Base-by-base conservation (phyloP, 2,888 invertebrate species). In the Clusia tigrina region DNA sequence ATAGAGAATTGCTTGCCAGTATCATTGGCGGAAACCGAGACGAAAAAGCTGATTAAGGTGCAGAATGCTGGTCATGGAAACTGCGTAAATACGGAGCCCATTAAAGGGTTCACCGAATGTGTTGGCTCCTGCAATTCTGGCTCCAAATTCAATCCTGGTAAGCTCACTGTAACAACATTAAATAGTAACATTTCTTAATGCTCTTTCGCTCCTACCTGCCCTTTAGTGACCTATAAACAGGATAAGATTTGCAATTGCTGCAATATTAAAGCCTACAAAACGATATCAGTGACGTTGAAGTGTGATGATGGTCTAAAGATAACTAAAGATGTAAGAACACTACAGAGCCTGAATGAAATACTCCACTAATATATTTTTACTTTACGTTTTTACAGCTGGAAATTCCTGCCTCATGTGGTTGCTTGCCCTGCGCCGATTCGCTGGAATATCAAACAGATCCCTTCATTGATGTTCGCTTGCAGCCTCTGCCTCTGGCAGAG, bases 91-190 rank as follows among this genome's bases (percentile, higher is more conserved):
- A 79, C 83, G 23, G 76, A 86, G 59, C 85, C 88, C 0, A 84
- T 93, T 18, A 68, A 71, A 2, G 88, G 87, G 3, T 87, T 93
- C 74, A 88, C 87, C 9, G 89, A 92, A 80, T 94, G 93, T 72
- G 85, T 86, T 55, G 93, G 93, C 1, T 77, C 84, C 15, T 93
- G 93, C 73, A 84, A 87, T 67, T 92, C 93, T 0, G 88, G 88
- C 18, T 89, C 91, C 0, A 80, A 86, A n/a, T 92, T 88, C 69
- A 90, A 90, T 74, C 81, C 85, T 71, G 82, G 91, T 91, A 76
- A 86, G 86, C 84, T 18, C 17, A 10, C 24, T 24, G 6, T 12
- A 52, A 5, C n/a, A 3, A 6, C 12, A 12, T 15, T 15, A 42
- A 42, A 42, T 42, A n/a, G n/a, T n/a, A n/a, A n/a, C 32, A 32